Percentiles rank a stretch among this genome's conserved stretches.
Conservation (phyloP, 2,888 invertebrate species). For the Pseudococcus jackbeardsleyi region DNA sequence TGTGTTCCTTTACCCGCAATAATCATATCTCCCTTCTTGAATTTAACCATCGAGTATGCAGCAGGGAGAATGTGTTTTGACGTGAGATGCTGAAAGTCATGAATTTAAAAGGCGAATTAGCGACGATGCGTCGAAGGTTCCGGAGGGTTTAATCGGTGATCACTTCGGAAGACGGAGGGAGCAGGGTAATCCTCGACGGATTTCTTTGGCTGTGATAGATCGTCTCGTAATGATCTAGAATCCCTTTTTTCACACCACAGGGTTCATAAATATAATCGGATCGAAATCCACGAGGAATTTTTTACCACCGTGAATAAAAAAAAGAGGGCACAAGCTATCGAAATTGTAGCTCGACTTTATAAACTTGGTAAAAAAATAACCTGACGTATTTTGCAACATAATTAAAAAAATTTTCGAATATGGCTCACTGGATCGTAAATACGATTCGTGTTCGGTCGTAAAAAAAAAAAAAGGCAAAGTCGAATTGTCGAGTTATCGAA, state of each 20-base stretch:
- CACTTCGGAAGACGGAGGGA: not conserved
- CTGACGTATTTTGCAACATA: not conserved
- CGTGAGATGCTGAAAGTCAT: conserved; percentile 14
- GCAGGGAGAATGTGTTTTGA: conserved; percentile 15
- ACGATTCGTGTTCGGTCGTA: not conserved
- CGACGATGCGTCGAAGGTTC: not conserved
- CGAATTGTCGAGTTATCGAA: not conserved
- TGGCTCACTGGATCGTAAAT: not conserved
- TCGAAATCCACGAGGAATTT: not conserved
- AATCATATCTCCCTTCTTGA: not conserved
- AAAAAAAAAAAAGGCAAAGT: not conserved
- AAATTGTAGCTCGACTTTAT: not conserved
- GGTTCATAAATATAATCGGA: not conserved
- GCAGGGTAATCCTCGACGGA: not conserved
- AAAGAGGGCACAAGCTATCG: not conserved
- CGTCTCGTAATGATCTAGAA: conserved; percentile 28
- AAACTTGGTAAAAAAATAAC: not conserved
- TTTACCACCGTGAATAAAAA: not conserved
- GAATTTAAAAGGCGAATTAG: conserved; percentile 43
- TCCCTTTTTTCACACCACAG: not conserved
- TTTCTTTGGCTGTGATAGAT: conserved; percentile 9
- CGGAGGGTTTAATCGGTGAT: not conserved
- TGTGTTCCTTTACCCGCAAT: not conserved
- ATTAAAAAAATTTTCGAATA: conserved; percentile 4
- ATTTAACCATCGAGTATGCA: not conserved